Evolutionary conservation across 2,113 vertebrate genomes (phyloP).

Genomic region (Hyperoodon ampullatus): DNA sequence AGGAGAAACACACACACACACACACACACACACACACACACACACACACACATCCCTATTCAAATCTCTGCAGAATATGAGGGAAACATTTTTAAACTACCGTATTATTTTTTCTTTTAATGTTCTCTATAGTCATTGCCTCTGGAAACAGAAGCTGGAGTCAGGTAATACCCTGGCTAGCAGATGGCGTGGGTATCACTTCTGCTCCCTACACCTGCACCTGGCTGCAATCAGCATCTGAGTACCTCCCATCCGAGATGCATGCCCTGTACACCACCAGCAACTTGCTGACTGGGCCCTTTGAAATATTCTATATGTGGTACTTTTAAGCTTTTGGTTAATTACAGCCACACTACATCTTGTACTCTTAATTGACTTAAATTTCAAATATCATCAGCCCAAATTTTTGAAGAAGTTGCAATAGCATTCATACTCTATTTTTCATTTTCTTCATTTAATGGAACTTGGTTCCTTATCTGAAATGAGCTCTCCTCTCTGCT

Average conservation of each 20-base stretch:
- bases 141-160: rapidly evolving
- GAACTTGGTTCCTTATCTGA: conserved; percentile 34
- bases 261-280: rapidly evolving
- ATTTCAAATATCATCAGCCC: not conserved
- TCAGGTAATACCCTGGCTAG: rapidly evolving
- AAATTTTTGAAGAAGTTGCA: not conserved
- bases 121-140: not conserved
- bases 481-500: not conserved
- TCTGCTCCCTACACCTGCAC: rapidly evolving
- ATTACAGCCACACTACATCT: not conserved
- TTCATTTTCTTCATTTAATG: conserved; percentile 46
- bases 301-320: rapidly evolving
- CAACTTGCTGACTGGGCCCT: not conserved
- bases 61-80: not conserved
- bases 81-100: not conserved
- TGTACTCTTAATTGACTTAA: not conserved
- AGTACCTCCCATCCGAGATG: rapidly evolving
- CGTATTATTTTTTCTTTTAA: not conserved
- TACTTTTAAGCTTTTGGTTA: not conserved
- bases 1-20: not conserved
- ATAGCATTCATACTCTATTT: not conserved
- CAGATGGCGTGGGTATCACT: rapidly evolving
- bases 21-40: not conserved
- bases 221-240: rapidly evolving
- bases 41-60: not conserved